phyloP scores from a whole-genome alignment of 2,113 vertebrate species.

The Bettongia penicillata region DNA sequence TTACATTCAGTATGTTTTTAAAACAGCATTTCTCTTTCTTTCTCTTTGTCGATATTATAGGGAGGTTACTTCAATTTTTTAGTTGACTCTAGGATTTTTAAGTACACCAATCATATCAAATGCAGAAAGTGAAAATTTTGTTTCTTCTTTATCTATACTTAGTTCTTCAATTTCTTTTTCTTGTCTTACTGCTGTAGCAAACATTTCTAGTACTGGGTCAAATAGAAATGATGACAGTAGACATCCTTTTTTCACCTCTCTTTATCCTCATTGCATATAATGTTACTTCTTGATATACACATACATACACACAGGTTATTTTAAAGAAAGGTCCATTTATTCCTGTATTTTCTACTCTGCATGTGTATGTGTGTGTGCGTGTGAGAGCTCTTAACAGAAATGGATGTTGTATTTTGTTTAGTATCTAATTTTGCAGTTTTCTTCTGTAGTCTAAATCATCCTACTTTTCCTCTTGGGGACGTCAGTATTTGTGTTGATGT shows the following conservation, averaged over 20 bases:
- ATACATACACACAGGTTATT: not conserved
- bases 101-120: not conserved
- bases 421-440: no score
- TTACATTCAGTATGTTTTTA: no score
- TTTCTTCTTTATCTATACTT: not conserved
- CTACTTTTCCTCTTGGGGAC: no score
- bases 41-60: not conserved
- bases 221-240: no score
- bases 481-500: no score
- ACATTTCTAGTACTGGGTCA: no score
- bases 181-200: no score
- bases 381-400: no score
- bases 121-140: not conserved
- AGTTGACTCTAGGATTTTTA: not conserved
- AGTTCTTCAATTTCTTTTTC: no score
- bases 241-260: not conserved
- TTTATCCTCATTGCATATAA: not conserved
- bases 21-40: not conserved
- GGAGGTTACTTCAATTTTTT: not conserved
- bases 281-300: not conserved
- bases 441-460: no score
- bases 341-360: not conserved
- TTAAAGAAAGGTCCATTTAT: not conserved
- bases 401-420: no score
- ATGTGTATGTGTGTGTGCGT: not conserved